Conservation (phyloP, 2,888 invertebrate species). For the Rambutsinella grinnellia region DNA sequence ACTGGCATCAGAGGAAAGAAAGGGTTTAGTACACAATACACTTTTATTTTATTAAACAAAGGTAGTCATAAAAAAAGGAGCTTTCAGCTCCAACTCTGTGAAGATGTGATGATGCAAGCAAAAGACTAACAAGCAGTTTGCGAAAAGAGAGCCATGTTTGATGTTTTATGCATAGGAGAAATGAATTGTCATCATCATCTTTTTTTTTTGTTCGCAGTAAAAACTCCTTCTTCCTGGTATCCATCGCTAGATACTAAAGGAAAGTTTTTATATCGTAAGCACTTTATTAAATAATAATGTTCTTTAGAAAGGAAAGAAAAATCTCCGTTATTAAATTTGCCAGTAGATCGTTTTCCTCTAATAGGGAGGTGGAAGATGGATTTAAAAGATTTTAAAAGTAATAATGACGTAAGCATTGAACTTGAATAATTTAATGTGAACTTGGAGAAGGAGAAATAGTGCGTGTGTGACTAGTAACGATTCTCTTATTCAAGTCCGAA, state of each 20-base stretch:
- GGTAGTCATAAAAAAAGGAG: conserved; percentile 26
- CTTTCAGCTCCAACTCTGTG: conserved; percentile 2
- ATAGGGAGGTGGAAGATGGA: too few species aligned
- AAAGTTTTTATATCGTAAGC: conserved; percentile 5
- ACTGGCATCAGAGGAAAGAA: too few species aligned
- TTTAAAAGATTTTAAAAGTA: too few species aligned
- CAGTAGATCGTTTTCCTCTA: too few species aligned
- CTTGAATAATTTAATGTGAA: conserved; percentile 17
- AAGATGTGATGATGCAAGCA: neutral
- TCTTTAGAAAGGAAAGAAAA: neutral
- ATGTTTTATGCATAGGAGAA: too few species aligned
- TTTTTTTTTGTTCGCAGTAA: conserved; percentile 7
- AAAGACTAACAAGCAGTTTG: too few species aligned
- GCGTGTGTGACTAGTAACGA: too few species aligned
- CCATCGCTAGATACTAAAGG: neutral
- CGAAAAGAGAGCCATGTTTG: too few species aligned
- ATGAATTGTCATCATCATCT: too few species aligned
- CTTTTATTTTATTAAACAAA: conserved; percentile 38
- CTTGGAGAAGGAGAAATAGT: too few species aligned
- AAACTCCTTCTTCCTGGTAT: neutral
- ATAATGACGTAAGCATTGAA: neutral
- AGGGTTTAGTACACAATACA: conserved; percentile 13
- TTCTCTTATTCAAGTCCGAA: too few species aligned
- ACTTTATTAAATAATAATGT: conserved; percentile 36
- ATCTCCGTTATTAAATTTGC: neutral